phyloP scores from a whole-genome alignment of 1,140 invertebrate species.

The Sitobion miscanthi region DNA sequence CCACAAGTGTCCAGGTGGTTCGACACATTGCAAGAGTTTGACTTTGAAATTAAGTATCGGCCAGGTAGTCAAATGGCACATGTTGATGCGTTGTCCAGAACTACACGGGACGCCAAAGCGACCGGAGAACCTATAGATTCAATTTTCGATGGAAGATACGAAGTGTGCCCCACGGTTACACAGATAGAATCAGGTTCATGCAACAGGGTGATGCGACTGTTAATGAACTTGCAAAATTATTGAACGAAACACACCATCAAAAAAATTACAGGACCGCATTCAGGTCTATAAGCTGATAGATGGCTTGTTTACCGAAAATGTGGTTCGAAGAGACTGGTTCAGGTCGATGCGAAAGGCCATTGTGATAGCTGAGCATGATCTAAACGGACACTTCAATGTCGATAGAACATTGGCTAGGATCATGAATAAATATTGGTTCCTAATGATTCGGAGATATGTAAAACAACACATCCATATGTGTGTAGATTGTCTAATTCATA shows the following conservation, averaged over 20 bases:
- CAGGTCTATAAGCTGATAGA: background rate
- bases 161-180: background rate
- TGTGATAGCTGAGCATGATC: background rate
- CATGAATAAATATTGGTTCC: constrained; percentile 4
- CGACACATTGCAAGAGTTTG: background rate
- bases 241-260: no score
- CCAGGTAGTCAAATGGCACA: constrained; percentile 61
- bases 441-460: background rate
- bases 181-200: background rate
- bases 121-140: background rate
- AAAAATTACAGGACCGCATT: background rate
- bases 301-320: background rate
- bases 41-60: constrained; percentile 59
- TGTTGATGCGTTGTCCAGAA: constrained; percentile 61
- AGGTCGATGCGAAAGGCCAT: background rate
- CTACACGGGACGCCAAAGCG: background rate
- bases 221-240: no score
- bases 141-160: no score
- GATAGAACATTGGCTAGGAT: background rate
- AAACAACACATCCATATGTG: background rate
- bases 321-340: background rate
- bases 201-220: background rate
- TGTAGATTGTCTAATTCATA: background rate
- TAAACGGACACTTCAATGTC: background rate
- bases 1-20: background rate